Conservation (phyloP, 2,888 invertebrate species). For the Trichopoda pennipes region DNA sequence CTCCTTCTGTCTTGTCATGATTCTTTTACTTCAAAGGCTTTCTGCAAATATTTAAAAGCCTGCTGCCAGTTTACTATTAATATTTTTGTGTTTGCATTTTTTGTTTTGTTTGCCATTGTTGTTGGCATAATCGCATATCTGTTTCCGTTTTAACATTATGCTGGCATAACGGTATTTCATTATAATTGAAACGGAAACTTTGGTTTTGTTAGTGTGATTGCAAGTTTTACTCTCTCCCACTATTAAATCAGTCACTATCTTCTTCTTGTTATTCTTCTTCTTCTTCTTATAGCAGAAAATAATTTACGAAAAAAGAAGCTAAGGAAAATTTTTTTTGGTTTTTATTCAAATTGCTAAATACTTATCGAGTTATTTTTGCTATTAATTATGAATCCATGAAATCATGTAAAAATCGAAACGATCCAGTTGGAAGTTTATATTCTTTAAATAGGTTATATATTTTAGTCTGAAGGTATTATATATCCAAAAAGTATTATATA, state of each 20-base stretch:
- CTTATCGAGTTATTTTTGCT: background rate
- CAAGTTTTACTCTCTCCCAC: slow-evolving; percentile 41
- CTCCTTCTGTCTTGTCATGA: slow-evolving; percentile 20
- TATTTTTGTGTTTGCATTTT: slow-evolving; percentile 30
- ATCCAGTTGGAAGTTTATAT: too few relatives aligned
- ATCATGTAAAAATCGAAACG: too few relatives aligned
- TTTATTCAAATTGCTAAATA: slow-evolving; percentile 27
- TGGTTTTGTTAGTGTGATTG: slow-evolving; percentile 72
- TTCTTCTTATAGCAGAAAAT: slow-evolving; percentile 9
- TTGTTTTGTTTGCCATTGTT: slow-evolving; percentile 51
- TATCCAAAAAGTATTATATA: too few relatives aligned
- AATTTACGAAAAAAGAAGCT: slow-evolving; percentile 6
- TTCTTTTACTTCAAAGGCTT: slow-evolving; percentile 32
- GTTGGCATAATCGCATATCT: slow-evolving; percentile 69
- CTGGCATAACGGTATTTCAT: slow-evolving; percentile 72
- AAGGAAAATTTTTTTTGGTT: slow-evolving; percentile 22
- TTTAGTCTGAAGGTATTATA: too few relatives aligned
- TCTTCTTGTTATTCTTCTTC: slow-evolving; percentile 21
- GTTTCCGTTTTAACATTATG: slow-evolving; percentile 71
- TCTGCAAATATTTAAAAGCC: slow-evolving; percentile 56
- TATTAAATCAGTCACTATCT: slow-evolving; percentile 1
- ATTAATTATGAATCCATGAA: too few relatives aligned
- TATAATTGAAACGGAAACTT: slow-evolving; percentile 79
- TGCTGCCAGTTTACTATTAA: slow-evolving; percentile 46
- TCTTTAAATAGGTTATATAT: too few relatives aligned